phyloP scores from a whole-genome alignment of 2,797 vertebrate species.

The Falco biarmicus region DNA sequence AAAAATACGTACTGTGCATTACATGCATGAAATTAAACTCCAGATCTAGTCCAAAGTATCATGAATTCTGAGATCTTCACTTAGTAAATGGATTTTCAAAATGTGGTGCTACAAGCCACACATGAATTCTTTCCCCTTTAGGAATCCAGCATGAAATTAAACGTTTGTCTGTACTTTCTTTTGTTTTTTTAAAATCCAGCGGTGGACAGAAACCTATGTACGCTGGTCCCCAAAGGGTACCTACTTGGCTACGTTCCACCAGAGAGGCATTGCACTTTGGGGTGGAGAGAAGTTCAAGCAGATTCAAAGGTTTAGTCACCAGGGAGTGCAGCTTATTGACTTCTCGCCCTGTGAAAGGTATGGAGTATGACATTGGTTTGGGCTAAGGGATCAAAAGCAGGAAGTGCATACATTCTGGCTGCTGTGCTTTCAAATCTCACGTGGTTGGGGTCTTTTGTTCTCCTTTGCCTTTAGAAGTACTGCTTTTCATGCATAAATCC shows the following conservation, averaged over 20 bases:
- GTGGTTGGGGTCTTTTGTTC: background rate
- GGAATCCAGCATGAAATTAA: background rate
- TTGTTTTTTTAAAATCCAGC: slow-evolving; percentile 71
- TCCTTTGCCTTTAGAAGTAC: background rate
- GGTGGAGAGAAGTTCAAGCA: slow-evolving; percentile 99
- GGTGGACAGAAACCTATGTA: slow-evolving; percentile 98
- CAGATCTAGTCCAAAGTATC: background rate
- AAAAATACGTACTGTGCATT: background rate
- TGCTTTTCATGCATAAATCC: background rate
- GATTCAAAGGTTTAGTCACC: slow-evolving; percentile 97
- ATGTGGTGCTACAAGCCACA: background rate
- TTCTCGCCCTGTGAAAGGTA: slow-evolving; percentile 99
- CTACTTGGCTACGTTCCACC: slow-evolving; percentile 96
- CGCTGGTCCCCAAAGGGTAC: slow-evolving; percentile 98
- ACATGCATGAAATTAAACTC: background rate
- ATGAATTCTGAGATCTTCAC: background rate
- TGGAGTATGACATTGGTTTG: background rate
- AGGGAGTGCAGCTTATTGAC: slow-evolving; percentile 98
- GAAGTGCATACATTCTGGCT: background rate
- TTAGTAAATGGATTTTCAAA: background rate
- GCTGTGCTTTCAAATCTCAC: background rate
- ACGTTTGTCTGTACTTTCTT: background rate
- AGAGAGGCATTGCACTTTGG: slow-evolving; percentile 96
- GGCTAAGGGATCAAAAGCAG: background rate
- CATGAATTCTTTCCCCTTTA: background rate